Evolutionary conservation across 2,797 vertebrate genomes (phyloP).

Genomic region (Clarias fuscus): DNA sequence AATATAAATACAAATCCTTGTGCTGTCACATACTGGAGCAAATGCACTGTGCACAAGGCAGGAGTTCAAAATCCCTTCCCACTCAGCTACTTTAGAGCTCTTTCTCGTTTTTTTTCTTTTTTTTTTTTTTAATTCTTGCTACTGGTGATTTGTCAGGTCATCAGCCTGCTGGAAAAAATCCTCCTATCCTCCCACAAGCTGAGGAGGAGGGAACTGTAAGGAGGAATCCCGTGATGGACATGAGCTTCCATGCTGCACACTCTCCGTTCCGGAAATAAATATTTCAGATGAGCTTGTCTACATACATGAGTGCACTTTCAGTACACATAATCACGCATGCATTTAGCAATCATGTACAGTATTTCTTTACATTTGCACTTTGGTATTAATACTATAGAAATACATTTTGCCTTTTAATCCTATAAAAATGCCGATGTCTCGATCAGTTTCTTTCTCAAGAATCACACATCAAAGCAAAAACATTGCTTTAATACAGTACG

Average conservation of each 20-base stretch:
- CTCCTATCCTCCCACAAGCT: neutral
- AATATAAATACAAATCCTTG: neutral
- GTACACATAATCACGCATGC: neutral
- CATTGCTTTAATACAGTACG: neutral
- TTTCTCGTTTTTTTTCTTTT: neutral
- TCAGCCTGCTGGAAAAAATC: neutral
- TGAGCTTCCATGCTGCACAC: neutral
- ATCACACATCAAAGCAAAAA: neutral
- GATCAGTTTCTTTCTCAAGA: neutral
- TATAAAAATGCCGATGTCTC: neutral
- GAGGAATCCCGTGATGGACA: neutral
- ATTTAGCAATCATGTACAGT: neutral
- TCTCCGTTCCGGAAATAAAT: neutral
- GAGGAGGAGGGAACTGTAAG: neutral
- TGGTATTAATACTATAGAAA: neutral
- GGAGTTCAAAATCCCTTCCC: neutral
- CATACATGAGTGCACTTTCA: neutral
- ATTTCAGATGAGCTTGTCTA: neutral
- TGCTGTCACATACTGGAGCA: neutral
- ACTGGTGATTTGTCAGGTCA: neutral
- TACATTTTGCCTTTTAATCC: neutral
- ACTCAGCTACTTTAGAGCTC: neutral
- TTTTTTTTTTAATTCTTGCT: neutral
- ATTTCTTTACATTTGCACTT: neutral
- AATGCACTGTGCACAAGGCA: neutral